These are phyloP conservation scores for Botia kubotai DNA, from an alignment of 2,797 vertebrate species.

Conservation along the genomic window DNA sequence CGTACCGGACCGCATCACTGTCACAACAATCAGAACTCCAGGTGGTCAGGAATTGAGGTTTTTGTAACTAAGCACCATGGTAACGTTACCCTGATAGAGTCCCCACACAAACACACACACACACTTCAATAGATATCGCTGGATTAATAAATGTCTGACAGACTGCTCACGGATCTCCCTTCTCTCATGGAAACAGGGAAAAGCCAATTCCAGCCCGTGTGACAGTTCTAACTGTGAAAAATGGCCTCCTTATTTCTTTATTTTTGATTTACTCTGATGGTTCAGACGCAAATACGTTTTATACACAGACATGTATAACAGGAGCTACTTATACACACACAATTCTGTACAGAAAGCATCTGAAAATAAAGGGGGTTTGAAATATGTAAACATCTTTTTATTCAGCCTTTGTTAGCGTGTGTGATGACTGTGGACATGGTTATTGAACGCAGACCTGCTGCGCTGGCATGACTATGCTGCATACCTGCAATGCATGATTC, in stretches of 20 bases:
- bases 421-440: background rate
- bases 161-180: conserved; percentile 62
- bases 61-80: conserved; percentile 64
- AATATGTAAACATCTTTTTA: conserved; percentile 40
- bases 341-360: conserved; percentile 61
- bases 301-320: conserved; percentile 57
- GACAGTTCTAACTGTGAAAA: conserved; percentile 65
- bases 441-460: too few relatives aligned
- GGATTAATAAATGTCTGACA: conserved; percentile 70
- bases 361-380: conserved; percentile 54
- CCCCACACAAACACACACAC: conserved; percentile 39
- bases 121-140: conserved; percentile 60
- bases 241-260: conserved; percentile 64
- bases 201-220: conserved; percentile 62
- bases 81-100: conserved; percentile 65
- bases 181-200: conserved; percentile 58
- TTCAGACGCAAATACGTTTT: conserved; percentile 63
- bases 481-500: background rate
- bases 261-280: conserved; percentile 62
- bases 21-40: conserved; percentile 63
- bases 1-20: conserved; percentile 50
- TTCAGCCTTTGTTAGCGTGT: conserved; percentile 11
- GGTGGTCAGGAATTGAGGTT: conserved; percentile 66
- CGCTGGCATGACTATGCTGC: background rate
- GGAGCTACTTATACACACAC: conserved; percentile 9